These are phyloP conservation scores for Trachymyrmex cornetzi DNA, from an alignment of 1,140 invertebrate genomes.

Conservation along the genomic window DNA sequence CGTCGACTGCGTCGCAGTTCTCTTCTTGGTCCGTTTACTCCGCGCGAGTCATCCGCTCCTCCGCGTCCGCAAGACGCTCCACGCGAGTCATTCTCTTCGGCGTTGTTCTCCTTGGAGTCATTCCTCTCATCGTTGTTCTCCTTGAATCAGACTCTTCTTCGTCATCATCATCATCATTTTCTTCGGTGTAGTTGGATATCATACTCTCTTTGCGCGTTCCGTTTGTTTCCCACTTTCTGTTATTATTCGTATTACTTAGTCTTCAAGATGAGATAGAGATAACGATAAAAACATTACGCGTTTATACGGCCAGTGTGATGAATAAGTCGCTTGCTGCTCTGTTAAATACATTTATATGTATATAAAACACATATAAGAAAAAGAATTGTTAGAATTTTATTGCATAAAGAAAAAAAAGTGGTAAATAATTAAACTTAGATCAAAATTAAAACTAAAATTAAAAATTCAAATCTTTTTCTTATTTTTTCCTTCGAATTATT, in stretches of 20 bases:
- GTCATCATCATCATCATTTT: slow-evolving; percentile 40
- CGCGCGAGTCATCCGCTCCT: slow-evolving; percentile 57
- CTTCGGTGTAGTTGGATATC: slow-evolving; percentile 4
- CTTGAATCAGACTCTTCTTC: slow-evolving; percentile 51
- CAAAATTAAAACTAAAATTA: no score
- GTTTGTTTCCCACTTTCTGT: slow-evolving; percentile 13
- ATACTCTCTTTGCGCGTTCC: background rate
- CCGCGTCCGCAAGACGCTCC: background rate
- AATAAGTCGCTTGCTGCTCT: background rate
- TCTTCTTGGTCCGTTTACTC: slow-evolving; percentile 61
- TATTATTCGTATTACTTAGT: background rate
- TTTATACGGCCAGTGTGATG: background rate
- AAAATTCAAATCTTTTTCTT: no score
- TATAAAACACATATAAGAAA: no score
- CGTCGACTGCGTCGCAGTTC: slow-evolving; percentile 12
- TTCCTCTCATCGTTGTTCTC: slow-evolving; percentile 57
- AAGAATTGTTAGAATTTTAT: no score
- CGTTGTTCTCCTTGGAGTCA: slow-evolving; percentile 61
- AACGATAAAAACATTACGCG: slow-evolving; percentile 5
- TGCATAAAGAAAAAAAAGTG: no score
- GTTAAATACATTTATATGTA: background rate
- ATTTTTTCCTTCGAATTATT: no score
- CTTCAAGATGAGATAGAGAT: slow-evolving; percentile 4
- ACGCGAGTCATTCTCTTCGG: slow-evolving; percentile 59
- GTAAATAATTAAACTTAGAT: no score